Evolutionary conservation across 2,113 vertebrate genomes (phyloP).

Genomic region (Heteronetta atricapilla): DNA sequence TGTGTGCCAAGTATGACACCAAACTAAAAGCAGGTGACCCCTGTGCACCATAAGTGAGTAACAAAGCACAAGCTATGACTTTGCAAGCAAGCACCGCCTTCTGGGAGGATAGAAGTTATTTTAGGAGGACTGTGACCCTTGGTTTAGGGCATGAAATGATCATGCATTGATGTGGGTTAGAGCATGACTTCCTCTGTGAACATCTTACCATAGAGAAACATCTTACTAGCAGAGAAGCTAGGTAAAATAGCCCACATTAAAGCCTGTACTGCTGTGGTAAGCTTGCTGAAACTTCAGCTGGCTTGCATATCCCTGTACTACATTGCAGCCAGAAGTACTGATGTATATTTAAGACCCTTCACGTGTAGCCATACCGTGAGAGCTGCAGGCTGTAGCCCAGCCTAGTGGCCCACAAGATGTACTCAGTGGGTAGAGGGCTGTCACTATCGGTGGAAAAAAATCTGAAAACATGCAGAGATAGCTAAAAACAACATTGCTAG

Average conservation of each 20-base stretch:
- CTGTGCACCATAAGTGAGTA: background rate
- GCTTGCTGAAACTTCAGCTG: background rate
- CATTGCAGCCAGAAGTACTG: background rate
- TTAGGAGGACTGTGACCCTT: background rate
- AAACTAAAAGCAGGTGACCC: background rate
- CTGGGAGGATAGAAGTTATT: background rate
- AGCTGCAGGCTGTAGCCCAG: background rate
- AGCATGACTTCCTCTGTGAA: background rate
- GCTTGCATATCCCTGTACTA: background rate
- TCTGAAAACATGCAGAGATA: background rate
- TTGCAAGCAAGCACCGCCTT: background rate
- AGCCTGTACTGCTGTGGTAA: background rate
- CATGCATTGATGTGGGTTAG: background rate
- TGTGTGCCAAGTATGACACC: accelerated
- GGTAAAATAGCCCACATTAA: background rate
- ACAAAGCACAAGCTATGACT: background rate
- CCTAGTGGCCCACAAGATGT: background rate
- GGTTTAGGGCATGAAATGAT: background rate
- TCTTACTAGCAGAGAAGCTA: background rate
- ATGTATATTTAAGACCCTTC: background rate
- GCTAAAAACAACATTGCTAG: background rate
- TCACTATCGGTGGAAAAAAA: background rate
- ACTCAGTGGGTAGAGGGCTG: background rate
- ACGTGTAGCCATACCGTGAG: accelerated
- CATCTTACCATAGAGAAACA: background rate